Evolutionary conservation across 2,797 vertebrate genomes (phyloP).

Genomic region (Oryzias sinensis): DNA sequence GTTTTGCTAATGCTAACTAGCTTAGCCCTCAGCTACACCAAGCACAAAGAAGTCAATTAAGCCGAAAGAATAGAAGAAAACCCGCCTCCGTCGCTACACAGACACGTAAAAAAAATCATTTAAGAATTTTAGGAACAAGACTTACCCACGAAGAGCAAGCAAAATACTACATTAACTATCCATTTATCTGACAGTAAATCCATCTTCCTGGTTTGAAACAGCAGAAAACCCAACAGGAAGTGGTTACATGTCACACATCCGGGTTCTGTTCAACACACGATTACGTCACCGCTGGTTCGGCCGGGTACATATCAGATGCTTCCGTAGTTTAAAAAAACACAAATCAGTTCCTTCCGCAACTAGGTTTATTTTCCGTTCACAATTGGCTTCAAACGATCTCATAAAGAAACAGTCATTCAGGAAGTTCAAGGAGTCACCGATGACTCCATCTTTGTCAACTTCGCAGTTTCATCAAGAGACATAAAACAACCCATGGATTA

Average conservation of each 20-base stretch:
- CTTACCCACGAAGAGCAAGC: slow-evolving; percentile 62
- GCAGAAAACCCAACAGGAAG: slow-evolving; percentile 64
- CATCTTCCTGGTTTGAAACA: slow-evolving; percentile 79
- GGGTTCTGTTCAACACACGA: slow-evolving; percentile 23
- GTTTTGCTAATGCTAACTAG: slow-evolving; percentile 38
- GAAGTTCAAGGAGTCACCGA: too few relatives aligned
- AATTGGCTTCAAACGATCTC: too few relatives aligned
- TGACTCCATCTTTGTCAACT: too few relatives aligned
- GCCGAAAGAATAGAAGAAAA: slow-evolving; percentile 3
- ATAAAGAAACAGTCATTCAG: too few relatives aligned
- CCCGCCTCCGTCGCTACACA: background rate
- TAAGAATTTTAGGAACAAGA: background rate
- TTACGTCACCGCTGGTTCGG: background rate
- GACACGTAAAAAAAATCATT: accelerated
- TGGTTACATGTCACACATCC: slow-evolving; percentile 52
- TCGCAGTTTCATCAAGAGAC: background rate
- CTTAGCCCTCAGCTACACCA: slow-evolving; percentile 56
- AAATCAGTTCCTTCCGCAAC: background rate
- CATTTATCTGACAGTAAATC: slow-evolving; percentile 59
- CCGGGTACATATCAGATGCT: too few relatives aligned
- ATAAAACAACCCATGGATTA: background rate
- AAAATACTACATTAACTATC: slow-evolving; percentile 48
- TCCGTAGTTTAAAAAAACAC: too few relatives aligned
- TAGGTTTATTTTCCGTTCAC: background rate
- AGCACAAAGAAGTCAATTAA: slow-evolving; percentile 50